Conservation (phyloP, 37 sponge, comb jelly and placozoan species). For the Cliona cf. orientalis region DNA sequence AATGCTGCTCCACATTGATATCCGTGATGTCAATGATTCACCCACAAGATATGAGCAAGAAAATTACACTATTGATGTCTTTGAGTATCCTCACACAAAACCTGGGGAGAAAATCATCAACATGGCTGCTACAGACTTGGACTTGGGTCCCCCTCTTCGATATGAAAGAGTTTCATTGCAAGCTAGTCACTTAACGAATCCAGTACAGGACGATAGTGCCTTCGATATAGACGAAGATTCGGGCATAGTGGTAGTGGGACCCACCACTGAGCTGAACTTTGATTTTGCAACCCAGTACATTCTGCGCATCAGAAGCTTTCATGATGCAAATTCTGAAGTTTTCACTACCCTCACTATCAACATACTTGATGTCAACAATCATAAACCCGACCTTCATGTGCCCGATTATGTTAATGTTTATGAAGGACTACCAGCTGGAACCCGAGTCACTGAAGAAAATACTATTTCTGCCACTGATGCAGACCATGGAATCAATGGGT, state of each 20-base stretch:
- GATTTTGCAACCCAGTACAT: slow-evolving; percentile 53
- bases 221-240: slow-evolving; percentile 58
- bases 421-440: slow-evolving; percentile 27
- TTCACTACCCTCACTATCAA: slow-evolving; percentile 30
- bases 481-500: slow-evolving; percentile 38
- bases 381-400: slow-evolving; percentile 42
- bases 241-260: slow-evolving; percentile 21
- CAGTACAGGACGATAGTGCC: neutral
- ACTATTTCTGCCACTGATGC: slow-evolving; percentile 24
- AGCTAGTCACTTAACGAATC: neutral
- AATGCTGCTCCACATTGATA: slow-evolving; percentile 14
- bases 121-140: slow-evolving; percentile 58
- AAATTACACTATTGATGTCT: slow-evolving; percentile 54
- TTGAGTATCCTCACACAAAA: slow-evolving; percentile 29
- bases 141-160: slow-evolving; percentile 20
- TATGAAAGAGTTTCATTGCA: neutral
- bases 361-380: slow-evolving; percentile 80
- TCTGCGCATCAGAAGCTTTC: slow-evolving; percentile 35
- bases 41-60: slow-evolving; percentile 46
- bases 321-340: slow-evolving; percentile 7
- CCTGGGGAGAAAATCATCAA: slow-evolving; percentile 36
- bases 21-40: slow-evolving; percentile 69
- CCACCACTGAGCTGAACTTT: slow-evolving; percentile 38
- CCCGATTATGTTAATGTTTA: neutral
- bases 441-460: slow-evolving; percentile 10